Base-by-base conservation (phyloP, 2,888 invertebrate genomes). In the Leptarthrus brevirostris region DNA sequence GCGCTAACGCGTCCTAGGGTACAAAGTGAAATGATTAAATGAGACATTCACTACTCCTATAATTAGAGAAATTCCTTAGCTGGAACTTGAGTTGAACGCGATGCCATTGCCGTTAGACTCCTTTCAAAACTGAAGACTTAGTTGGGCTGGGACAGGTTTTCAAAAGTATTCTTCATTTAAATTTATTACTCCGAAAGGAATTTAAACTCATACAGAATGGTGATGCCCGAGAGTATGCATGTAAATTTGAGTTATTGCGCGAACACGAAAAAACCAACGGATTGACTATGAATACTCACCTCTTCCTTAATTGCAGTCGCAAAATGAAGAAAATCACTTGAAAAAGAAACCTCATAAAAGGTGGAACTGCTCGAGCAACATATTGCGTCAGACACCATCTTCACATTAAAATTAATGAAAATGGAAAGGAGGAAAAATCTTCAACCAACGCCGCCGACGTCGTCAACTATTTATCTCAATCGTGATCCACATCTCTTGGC, bases 351-450 rank as follows among this genome's bases (percentile, higher is more conserved):
- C 47, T 66, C 66, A 44, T 47, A 66, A 44, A 66, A 66, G 49
- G 66, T 66, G 66, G 66, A 66, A 66, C 66, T 66, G 66, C 22
- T 53, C 53, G 6, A 22, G 36, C 70, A 34, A 53, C 26, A 30
- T 70, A 70, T 70, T 70, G 36, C 70, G 22, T 70, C 70, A 70
- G 70, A 70, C 53, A 70, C 36, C 70, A 70, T 53, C 53, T 53
- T 70, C 53, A 70, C 70, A 53, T 70, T 53, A 70, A 70, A 70
- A 70, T 70, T 53, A 70, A 70, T 70, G 70, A 70, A 70, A 70
- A 70, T 70, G 70, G 70, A 70, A 70, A 70, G 70, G 70, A 70
- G 70, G 70, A 70, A 70, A 69, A 70, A 70, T 70, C 47, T 66
- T 66, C 30, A 66, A 26, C 49, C 24, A 66, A 44, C 44, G 64